Evolutionary conservation across 1,140 invertebrate genomes (phyloP).

Genomic region (Panulirus ornatus): DNA sequence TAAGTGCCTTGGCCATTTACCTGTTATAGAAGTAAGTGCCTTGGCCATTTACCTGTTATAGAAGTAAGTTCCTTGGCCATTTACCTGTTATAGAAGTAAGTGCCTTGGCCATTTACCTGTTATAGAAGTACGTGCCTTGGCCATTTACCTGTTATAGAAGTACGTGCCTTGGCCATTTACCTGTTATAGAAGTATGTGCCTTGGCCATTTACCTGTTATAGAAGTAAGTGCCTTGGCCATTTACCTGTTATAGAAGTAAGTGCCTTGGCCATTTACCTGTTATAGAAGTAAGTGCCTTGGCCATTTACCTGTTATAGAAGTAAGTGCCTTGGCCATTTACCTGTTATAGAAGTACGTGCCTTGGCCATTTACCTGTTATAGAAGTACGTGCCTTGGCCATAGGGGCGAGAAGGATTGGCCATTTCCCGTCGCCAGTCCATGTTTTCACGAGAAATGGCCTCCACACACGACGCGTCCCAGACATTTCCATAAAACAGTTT

Average conservation of each 20-base stretch:
- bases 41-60: conserved; percentile 3
- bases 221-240: background rate
- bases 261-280: conserved; percentile 4
- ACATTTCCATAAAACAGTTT: conserved; percentile 19
- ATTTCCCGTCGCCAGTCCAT: background rate
- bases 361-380: conserved; percentile 3
- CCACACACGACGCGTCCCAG: background rate
- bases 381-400: conserved; percentile 24
- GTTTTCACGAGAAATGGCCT: background rate
- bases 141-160: conserved; percentile 19
- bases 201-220: conserved; percentile 3
- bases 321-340: conserved; percentile 2
- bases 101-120: conserved; percentile 4
- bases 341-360: conserved; percentile 25
- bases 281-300: conserved; percentile 10
- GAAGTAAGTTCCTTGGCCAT: background rate
- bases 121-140: conserved; percentile 9
- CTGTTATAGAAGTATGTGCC: conserved; percentile 25
- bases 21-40: conserved; percentile 26
- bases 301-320: conserved; percentile 19
- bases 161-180: conserved; percentile 1
- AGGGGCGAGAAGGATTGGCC: too few species aligned
- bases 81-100: conserved; percentile 33
- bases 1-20: conserved; percentile 2
- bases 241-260: conserved; percentile 33